These are phyloP conservation scores for Poeciliopsis turrubarensis DNA, from an alignment of 2,113 vertebrate species.

Conservation along the genomic window DNA sequence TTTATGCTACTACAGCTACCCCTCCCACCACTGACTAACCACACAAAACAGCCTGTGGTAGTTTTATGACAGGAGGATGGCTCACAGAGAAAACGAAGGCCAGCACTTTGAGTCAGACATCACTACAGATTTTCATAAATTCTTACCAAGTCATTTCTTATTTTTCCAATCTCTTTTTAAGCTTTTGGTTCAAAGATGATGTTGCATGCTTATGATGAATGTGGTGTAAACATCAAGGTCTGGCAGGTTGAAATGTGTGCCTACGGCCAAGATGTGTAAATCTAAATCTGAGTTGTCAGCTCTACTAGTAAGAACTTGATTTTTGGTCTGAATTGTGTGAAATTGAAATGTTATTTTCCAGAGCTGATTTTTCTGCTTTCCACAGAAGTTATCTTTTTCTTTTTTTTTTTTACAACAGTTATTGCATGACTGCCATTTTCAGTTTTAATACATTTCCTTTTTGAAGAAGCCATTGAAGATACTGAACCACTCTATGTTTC, in stretches of 20 bases:
- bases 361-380: background rate
- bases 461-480: background rate
- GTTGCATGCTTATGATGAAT: background rate
- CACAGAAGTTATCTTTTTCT: no score
- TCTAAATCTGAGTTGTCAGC: conserved; percentile 5
- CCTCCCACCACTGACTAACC: background rate
- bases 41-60: background rate
- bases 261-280: conserved; percentile 33
- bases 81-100: background rate
- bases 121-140: background rate
- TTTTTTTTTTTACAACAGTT: no score
- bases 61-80: background rate
- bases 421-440: background rate
- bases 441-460: no score
- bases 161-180: background rate
- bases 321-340: background rate
- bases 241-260: conserved; percentile 13
- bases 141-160: conserved; percentile 14
- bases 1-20: background rate
- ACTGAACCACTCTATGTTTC: background rate
- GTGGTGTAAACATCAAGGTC: background rate
- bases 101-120: background rate
- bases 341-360: background rate
- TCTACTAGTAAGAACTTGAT: background rate
- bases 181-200: background rate